Base-by-base conservation (phyloP, 2,888 invertebrate species). In the Meganola albula region DNA sequence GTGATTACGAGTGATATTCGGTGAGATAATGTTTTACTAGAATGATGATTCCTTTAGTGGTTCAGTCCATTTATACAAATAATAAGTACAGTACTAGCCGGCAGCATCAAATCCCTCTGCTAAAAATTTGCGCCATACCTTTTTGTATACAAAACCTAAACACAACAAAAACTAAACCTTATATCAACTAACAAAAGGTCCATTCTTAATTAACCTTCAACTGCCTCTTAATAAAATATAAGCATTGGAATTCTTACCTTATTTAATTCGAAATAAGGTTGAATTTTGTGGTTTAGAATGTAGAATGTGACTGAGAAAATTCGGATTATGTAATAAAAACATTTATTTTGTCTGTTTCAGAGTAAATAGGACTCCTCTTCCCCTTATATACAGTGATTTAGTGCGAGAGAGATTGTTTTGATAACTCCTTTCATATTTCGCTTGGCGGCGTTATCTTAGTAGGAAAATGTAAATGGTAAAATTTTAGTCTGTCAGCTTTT, bases 261-360 rank as follows among this genome's bases (percentile, higher is more conserved):
- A 68, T 57, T n/a, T 12, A 27, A 16, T 34, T 11, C 5, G 2
- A 0, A 0, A 1, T 44, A 67, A 61, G 53, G 64, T 36, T 30
- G 12, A 27, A 49, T 72, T 70, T 64, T 22, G 34, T 24, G 1
- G 20, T 44, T 31, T 2, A 5, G 11, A 5, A 4, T 14, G 29
- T 32, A 51, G 66, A 72, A 73, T 71, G 68, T 64, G 73, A 74
- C 74, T 62, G 80, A 85, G 84, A 83, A 82, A 79, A 76, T 71
- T 74, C 79, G 77, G 70, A 76, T 80, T 82, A 83, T 84, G 83
- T 84, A 84, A 84, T 80, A 78, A 82, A 83, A 84, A 84, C 83
- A 82, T 84, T 83, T 84, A 82, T 85, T 84, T 82, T 78, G 78
- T 74, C 74, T 80, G 83, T 82, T 80, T 77, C 74, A 65, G 73